Percentiles rank a stretch among this genome's conserved stretches.
These are phyloP conservation scores for Eubasilissa splendida DNA, from an alignment of 2,888 invertebrate genomes.

Conservation along the genomic window DNA sequence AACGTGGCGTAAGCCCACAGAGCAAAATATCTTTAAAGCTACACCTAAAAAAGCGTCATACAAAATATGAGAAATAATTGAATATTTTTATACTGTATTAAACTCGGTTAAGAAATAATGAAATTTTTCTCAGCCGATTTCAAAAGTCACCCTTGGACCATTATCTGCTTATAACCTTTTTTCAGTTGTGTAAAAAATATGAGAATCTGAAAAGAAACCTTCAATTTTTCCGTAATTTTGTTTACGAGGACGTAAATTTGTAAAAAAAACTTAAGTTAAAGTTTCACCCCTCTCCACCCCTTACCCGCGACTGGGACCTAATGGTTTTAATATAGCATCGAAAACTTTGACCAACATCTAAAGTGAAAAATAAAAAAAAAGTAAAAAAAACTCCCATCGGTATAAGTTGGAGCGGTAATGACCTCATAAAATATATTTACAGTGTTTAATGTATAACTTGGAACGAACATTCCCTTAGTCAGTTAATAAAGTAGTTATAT, in stretches of 20 bases:
- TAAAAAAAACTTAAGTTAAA: constrained; percentile 25
- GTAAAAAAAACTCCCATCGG: background rate
- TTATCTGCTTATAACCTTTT: background rate
- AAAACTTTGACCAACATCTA: constrained; percentile 15
- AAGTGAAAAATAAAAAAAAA: constrained; percentile 10
- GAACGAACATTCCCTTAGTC: background rate
- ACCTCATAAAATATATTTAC: constrained; percentile 36
- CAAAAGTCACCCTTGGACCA: background rate
- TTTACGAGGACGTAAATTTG: constrained; percentile 20
- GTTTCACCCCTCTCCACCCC: background rate
- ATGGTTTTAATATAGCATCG: constrained; percentile 34
- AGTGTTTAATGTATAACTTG: constrained; percentile 18
- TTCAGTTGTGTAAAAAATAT: background rate
- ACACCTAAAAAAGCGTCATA: too few species aligned
- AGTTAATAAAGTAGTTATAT: constrained; percentile 17
- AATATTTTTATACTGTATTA: too few species aligned
- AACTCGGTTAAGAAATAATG: too few species aligned
- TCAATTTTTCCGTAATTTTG: constrained; percentile 6
- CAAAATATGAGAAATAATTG: too few species aligned
- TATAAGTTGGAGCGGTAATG: constrained; percentile 27
- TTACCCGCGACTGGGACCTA: constrained; percentile 9
- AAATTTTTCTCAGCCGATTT: too few species aligned
- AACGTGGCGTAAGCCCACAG: too few species aligned
- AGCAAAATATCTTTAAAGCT: too few species aligned
- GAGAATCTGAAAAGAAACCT: background rate